Conservation (phyloP, 2,888 invertebrate species). For the Ectropis crepuscularia region DNA sequence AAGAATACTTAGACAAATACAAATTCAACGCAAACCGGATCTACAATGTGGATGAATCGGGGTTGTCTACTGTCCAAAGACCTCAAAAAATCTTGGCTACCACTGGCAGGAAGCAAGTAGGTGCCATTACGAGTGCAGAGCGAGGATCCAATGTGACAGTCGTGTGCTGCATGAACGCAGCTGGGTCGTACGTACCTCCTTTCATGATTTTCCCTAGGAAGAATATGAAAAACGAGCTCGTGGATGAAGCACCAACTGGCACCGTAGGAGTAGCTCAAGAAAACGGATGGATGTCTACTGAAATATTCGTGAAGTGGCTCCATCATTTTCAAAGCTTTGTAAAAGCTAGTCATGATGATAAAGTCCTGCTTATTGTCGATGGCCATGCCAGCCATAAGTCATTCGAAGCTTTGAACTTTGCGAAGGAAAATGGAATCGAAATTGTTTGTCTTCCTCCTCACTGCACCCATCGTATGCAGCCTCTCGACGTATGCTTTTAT, state of each 20-base stretch:
- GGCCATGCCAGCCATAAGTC: constrained; percentile 42
- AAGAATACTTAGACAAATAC: not conserved
- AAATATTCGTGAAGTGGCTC: constrained; percentile 39
- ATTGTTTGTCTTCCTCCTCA: constrained; percentile 29
- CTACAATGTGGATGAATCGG: constrained; percentile 55
- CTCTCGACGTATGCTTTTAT: constrained; percentile 52
- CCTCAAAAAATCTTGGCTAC: constrained; percentile 48
- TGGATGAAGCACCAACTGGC: not conserved
- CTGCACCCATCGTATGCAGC: constrained; percentile 50
- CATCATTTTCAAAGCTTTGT: constrained; percentile 38
- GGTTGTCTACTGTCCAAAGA: constrained; percentile 62
- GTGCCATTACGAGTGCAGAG: constrained; percentile 1
- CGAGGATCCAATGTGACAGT: not conserved
- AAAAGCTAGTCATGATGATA: constrained; percentile 40
- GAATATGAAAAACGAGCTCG: not conserved
- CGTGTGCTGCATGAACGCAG: not conserved
- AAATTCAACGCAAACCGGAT: not conserved
- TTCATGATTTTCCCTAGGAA: not conserved
- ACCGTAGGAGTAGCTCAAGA: not conserved
- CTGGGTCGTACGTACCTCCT: not conserved
- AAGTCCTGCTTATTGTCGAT: constrained; percentile 47
- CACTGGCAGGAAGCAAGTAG: constrained; percentile 6
- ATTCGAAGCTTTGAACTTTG: constrained; percentile 41
- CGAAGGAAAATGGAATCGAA: constrained; percentile 50
- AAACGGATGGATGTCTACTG: not conserved